Evolutionary conservation across 2,888 invertebrate genomes (phyloP).

Genomic region (Cetonia aurata): DNA sequence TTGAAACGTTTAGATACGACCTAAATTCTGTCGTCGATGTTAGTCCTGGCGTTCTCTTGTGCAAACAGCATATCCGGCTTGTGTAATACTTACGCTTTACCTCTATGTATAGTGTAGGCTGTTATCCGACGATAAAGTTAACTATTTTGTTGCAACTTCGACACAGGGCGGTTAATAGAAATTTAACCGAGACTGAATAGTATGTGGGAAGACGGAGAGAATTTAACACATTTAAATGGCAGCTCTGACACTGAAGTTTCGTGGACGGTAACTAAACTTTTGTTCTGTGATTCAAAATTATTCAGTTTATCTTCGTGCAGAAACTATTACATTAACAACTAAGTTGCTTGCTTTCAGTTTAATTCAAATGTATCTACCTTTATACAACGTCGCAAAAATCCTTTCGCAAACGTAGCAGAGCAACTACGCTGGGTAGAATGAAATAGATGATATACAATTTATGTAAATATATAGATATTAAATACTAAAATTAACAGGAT

Average conservation of each 20-base stretch:
- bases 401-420: no score
- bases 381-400: no score
- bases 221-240: constrained; percentile 18
- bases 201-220: constrained; percentile 5
- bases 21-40: neutral
- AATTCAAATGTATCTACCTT: no score
- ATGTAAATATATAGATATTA: no score
- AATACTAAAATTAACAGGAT: no score
- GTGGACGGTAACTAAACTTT: neutral
- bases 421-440: no score
- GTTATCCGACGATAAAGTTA: constrained; percentile 8
- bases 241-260: constrained; percentile 13
- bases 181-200: constrained; percentile 8
- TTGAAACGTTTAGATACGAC: neutral
- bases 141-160: constrained; percentile 14
- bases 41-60: neutral
- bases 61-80: neutral
- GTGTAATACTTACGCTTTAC: neutral
- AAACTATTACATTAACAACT: no score
- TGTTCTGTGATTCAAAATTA: constrained; percentile 1
- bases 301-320: neutral
- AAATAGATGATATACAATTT: no score
- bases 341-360: no score
- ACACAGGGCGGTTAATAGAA: constrained; percentile 10
- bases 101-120: neutral